Evolutionary conservation across 2,113 vertebrate genomes (phyloP).

Genomic region (Calyptommatus sinebrachiatus): DNA sequence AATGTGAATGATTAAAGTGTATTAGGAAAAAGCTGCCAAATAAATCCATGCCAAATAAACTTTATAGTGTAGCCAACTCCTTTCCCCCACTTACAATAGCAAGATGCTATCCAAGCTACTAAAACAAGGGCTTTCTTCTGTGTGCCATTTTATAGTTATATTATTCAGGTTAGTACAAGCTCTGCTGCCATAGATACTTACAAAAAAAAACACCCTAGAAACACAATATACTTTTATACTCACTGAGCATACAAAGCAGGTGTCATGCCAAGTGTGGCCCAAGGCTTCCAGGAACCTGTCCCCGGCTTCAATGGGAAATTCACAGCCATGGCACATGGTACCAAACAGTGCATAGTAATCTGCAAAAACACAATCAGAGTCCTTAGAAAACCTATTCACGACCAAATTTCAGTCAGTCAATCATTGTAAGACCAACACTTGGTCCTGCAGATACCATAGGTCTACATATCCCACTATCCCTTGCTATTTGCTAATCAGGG

Average conservation of each 20-base stretch:
- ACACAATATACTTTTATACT: constrained; percentile 45
- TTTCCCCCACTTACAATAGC: constrained; percentile 31
- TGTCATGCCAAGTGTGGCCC: constrained; percentile 95
- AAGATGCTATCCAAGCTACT: constrained; percentile 40
- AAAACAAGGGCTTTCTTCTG: constrained; percentile 46
- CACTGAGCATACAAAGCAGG: constrained; percentile 96
- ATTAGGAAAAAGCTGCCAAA: not conserved
- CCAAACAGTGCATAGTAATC: constrained; percentile 93
- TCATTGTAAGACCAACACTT: not conserved
- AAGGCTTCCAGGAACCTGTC: constrained; percentile 95
- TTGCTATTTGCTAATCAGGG: too few relatives aligned
- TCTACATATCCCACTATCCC: not conserved
- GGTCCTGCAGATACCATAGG: not conserved
- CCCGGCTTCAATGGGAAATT: constrained; percentile 96
- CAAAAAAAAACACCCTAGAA: not conserved
- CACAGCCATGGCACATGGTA: constrained; percentile 91
- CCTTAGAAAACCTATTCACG: not conserved
- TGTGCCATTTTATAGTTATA: not conserved
- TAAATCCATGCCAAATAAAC: constrained; percentile 14
- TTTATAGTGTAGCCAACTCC: not conserved
- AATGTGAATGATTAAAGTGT: not conserved
- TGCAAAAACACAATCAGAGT: constrained; percentile 53
- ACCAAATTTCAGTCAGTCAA: not conserved
- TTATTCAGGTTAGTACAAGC: constrained; percentile 17
- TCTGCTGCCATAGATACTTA: not conserved